Evolutionary conservation across 2,797 vertebrate species (phyloP).

Genomic region (Pangasius larnaudii): DNA sequence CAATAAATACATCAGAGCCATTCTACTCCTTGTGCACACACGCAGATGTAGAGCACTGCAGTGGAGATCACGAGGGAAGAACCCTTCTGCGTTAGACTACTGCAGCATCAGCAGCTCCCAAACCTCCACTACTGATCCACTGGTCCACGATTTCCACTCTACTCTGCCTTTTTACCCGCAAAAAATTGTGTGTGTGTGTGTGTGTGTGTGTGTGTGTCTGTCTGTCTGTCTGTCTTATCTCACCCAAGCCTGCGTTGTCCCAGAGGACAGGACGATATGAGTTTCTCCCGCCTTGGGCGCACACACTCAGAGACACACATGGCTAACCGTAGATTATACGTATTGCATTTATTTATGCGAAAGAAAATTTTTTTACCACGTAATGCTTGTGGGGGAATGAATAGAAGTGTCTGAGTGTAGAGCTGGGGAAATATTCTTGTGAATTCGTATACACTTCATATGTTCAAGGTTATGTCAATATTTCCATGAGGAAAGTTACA

Average conservation of each 20-base stretch:
- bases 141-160: neutral
- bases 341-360: slow-evolving; percentile 33
- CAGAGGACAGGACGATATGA: slow-evolving; percentile 40
- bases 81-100: slow-evolving; percentile 10
- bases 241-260: neutral
- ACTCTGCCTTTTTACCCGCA: neutral
- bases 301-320: slow-evolving; percentile 17
- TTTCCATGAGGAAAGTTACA: neutral
- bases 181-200: neutral
- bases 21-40: slow-evolving; percentile 7
- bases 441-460: neutral
- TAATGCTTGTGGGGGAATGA: slow-evolving; percentile 12
- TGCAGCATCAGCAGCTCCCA: slow-evolving; percentile 35
- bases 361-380: slow-evolving; percentile 7
- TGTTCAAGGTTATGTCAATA: neutral
- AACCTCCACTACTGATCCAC: slow-evolving; percentile 1
- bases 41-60: slow-evolving; percentile 30
- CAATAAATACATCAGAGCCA: slow-evolving; percentile 20
- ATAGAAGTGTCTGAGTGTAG: slow-evolving; percentile 2
- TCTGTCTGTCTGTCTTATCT: slow-evolving; percentile 21
- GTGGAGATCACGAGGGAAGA: slow-evolving; percentile 16
- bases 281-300: neutral
- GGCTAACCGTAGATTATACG: slow-evolving; percentile 21
- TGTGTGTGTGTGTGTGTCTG: neutral
- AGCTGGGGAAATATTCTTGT: neutral